Evolutionary conservation across 2,113 vertebrate genomes (phyloP).

Genomic region (Sander lucioperca): DNA sequence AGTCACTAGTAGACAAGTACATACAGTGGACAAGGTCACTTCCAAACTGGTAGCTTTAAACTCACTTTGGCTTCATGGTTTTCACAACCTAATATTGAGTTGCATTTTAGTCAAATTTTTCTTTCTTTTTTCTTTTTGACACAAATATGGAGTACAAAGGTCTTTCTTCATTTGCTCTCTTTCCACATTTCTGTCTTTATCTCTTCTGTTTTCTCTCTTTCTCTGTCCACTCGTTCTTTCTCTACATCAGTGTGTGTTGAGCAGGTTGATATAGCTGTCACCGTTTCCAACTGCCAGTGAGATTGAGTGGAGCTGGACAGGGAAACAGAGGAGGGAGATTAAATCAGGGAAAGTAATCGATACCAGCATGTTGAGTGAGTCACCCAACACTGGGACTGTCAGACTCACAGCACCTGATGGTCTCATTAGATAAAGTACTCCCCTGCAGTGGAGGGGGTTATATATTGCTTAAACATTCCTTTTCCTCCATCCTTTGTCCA

Average conservation of each 20-base stretch:
- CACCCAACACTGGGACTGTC: slow-evolving; percentile 61
- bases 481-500: slow-evolving; percentile 19
- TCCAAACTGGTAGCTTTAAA: slow-evolving; percentile 34
- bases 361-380: slow-evolving; percentile 64
- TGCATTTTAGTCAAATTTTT: neutral
- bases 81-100: slow-evolving; percentile 1
- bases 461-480: slow-evolving; percentile 29
- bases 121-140: no score
- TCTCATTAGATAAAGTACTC: slow-evolving; percentile 62
- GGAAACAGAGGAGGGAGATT: slow-evolving; percentile 74
- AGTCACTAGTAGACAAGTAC: slow-evolving; percentile 57
- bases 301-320: slow-evolving; percentile 63
- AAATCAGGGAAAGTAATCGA: slow-evolving; percentile 75
- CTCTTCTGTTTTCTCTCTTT: neutral
- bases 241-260: slow-evolving; percentile 28
- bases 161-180: neutral
- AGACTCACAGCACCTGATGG: slow-evolving; percentile 63
- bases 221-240: neutral
- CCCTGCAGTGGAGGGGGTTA: slow-evolving; percentile 11
- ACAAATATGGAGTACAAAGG: neutral
- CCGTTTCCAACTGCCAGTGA: slow-evolving; percentile 46
- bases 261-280: slow-evolving; percentile 74
- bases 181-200: slow-evolving; percentile 4
- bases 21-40: slow-evolving; percentile 65
- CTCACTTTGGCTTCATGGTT: slow-evolving; percentile 20